phyloP scores from a whole-genome alignment of 2,797 vertebrate genomes.

The Echeneis naucrates region DNA sequence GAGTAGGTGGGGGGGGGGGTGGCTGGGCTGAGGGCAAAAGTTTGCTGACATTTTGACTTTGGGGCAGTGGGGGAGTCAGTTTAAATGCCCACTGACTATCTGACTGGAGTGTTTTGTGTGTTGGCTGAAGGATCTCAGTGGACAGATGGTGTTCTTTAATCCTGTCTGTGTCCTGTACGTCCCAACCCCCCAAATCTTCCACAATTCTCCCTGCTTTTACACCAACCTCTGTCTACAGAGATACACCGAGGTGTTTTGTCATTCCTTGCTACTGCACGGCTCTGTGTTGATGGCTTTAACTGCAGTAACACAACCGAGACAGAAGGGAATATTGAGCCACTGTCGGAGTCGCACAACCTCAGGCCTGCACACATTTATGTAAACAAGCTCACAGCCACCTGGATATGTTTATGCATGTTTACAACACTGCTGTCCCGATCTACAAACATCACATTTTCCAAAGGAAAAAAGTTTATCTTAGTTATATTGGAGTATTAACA shows the following conservation, averaged over 20 bases:
- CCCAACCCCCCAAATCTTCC: conserved; percentile 35
- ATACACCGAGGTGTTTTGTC: background rate
- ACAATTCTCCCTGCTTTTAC: conserved; percentile 4
- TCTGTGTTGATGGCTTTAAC: background rate
- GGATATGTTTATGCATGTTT: conserved; percentile 31
- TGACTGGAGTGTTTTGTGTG: conserved; percentile 56
- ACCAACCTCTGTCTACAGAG: conserved; percentile 4
- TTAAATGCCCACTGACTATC: background rate
- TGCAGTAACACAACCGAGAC: conserved; percentile 52
- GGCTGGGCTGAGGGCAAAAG: background rate
- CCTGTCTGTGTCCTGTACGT: conserved; percentile 69
- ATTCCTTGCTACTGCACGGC: background rate
- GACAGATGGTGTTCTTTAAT: conserved; percentile 83
- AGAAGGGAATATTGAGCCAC: conserved; percentile 48
- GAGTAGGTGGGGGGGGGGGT: no score
- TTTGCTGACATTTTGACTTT: background rate
- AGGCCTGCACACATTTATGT: background rate
- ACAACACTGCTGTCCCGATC: background rate
- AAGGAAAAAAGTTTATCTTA: conserved; percentile 1
- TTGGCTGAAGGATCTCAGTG: conserved; percentile 45
- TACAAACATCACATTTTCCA: conserved; percentile 1
- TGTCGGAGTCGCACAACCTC: background rate
- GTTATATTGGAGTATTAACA: background rate
- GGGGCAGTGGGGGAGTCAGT: background rate
- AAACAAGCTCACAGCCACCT: conserved; percentile 10